phyloP scores from a whole-genome alignment of 2,797 vertebrate genomes.

The Tarsius wallacei region DNA sequence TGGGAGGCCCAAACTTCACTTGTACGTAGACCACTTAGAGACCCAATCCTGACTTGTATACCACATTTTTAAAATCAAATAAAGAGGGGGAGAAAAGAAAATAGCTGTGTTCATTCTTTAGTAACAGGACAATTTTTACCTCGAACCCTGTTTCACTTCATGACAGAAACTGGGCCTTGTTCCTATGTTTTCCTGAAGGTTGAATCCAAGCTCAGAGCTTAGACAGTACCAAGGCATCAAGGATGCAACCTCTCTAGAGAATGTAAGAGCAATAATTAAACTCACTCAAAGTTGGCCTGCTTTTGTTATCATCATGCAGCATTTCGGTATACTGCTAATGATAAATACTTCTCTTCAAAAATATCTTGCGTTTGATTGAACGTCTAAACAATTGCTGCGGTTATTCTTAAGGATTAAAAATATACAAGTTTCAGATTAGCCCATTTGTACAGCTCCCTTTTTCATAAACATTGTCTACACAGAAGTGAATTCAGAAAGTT shows the following conservation, averaged over 20 bases:
- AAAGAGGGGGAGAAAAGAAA: not conserved
- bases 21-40: too few relatives aligned
- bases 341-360: not conserved
- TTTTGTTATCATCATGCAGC: not conserved
- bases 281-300: not conserved
- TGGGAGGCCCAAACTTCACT: too few relatives aligned
- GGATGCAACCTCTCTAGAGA: not conserved
- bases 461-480: slow-evolving; percentile 38
- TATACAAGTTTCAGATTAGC: not conserved
- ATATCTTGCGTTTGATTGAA: not conserved
- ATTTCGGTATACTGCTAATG: not conserved
- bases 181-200: not conserved
- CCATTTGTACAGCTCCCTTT: not conserved
- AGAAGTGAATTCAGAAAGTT: slow-evolving; percentile 49
- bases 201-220: not conserved
- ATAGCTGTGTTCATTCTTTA: slow-evolving; percentile 3
- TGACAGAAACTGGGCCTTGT: not conserved
- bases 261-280: slow-evolving; percentile 41
- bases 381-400: not conserved
- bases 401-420: not conserved
- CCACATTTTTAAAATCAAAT: too few relatives aligned
- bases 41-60: too few relatives aligned
- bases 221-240: not conserved
- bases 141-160: not conserved
- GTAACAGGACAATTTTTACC: not conserved